Evolutionary conservation across 2,113 vertebrate genomes (phyloP).

Genomic region (Ammospiza nelsoni): DNA sequence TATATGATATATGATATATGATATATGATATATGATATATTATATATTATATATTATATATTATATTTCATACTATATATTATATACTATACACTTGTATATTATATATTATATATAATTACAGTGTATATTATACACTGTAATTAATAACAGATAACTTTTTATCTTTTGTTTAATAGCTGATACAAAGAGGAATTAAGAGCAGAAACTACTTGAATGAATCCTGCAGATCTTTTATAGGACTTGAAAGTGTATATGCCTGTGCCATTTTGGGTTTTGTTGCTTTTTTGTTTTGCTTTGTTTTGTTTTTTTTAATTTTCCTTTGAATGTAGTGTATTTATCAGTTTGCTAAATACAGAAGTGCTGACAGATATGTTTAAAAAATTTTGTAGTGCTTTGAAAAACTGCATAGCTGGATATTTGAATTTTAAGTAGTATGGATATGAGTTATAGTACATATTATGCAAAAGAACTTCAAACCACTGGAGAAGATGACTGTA

Average conservation of each 20-base stretch:
- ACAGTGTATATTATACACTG: neutral
- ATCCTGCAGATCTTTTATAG: neutral
- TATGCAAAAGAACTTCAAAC: neutral
- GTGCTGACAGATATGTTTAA: neutral
- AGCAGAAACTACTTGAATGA: neutral
- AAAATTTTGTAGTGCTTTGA: neutral
- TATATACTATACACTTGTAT: too few relatives aligned
- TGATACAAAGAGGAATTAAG: neutral
- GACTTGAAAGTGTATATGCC: neutral
- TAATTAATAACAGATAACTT: neutral
- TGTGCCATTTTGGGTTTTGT: neutral
- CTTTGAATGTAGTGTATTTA: neutral
- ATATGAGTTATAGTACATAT: neutral
- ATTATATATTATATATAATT: too few relatives aligned
- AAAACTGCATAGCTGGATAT: neutral
- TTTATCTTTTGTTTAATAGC: neutral
- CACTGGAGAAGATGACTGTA: neutral
- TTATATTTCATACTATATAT: too few relatives aligned
- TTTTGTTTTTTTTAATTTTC: neutral
- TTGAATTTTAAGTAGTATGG: neutral
- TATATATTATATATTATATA: too few relatives aligned
- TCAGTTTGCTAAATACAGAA: neutral
- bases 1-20: too few relatives aligned
- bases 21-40: too few relatives aligned
- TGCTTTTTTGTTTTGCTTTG: neutral